Evolutionary conservation across 2,888 invertebrate species (phyloP).

Genomic region (Nymphalis polychloros): DNA sequence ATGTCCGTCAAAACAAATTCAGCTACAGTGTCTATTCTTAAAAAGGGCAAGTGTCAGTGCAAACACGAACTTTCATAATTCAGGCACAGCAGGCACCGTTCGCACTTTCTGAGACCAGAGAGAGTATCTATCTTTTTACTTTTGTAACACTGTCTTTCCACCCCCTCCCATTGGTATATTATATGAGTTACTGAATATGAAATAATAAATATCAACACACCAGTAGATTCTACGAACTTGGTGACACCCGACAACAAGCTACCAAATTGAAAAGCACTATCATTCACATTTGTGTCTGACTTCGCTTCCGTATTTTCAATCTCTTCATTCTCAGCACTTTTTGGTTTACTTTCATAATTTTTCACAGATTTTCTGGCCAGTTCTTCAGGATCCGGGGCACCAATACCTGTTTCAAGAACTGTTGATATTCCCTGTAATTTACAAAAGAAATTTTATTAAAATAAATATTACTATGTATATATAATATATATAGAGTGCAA

Average conservation of each 20-base stretch:
- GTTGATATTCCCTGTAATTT: conserved; percentile 85
- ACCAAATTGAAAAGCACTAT: conserved; percentile 80
- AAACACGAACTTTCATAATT: no score
- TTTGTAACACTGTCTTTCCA: no score
- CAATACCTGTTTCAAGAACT: conserved; percentile 90
- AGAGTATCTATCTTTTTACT: no score
- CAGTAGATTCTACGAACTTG: conserved; percentile 86
- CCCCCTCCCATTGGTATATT: no score
- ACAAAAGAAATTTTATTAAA: not conserved
- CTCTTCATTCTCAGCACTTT: conserved; percentile 27
- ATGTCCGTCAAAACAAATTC: no score
- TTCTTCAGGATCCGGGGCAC: conserved; percentile 91
- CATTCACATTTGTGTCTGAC: conserved; percentile 42
- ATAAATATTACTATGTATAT: not conserved
- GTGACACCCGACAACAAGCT: conserved; percentile 86
- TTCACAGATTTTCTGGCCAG: conserved; percentile 79
- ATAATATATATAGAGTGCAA: not conserved
- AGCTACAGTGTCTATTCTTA: no score
- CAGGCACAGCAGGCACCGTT: no score
- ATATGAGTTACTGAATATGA: not conserved
- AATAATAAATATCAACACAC: conserved; percentile 44
- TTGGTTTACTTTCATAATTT: conserved; percentile 41
- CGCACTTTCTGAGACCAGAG: no score
- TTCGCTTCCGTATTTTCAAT: conserved; percentile 17
- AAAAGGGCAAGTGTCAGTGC: no score